Evolutionary conservation across 2,888 invertebrate genomes (phyloP), one percentile per base, ranked within the genome.

Genomic region (Eupithecia inturbata): DNA sequence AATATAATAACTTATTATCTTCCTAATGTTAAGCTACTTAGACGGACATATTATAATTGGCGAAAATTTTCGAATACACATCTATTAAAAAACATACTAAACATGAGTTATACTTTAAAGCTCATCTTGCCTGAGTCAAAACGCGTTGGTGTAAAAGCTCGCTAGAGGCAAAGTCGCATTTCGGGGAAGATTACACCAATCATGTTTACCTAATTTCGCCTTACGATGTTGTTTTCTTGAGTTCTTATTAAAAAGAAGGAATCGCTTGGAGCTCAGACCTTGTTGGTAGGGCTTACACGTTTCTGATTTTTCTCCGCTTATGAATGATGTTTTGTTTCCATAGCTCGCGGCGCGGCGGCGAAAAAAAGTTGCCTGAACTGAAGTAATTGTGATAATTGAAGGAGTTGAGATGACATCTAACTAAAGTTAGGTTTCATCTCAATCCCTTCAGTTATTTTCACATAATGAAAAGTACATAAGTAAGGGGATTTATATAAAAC

Each of bases 111-210:
- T 9, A 10, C 10, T 53, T 53, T 39, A 41, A 39, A 14, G 70
- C 41, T 63, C 45, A 45, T 45, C 45, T 62, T 70, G 12, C 28
- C 62, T 26, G 5, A 53, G 39, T 12, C 22, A 28, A 60, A 60
- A 73, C 14, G 71, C 64, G 74, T 68, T 28, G 53, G 62, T 41
- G 36, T 39, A 26, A 14, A 66, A 66, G 66, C 33, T 36, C 22
- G 26, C 66, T 26, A 36, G 36, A 66, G 66, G 39, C 39, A 14
- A 66, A n/a, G 66, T 12, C 64, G 22, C 39, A 10, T 22, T 66
- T n/a, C 36, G n/a, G n/a, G 39, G 66, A 39, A 39, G 12, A 66
- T 39, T 39, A 66, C 66, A 64, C 36, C 64, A 41, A 66, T 66
- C 66, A 66, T 66, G 66, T 36, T 66, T 39, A 39, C 39, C 39